Base-by-base conservation (phyloP, 2,113 vertebrate species). In the Pelecanoides urinatrix region DNA sequence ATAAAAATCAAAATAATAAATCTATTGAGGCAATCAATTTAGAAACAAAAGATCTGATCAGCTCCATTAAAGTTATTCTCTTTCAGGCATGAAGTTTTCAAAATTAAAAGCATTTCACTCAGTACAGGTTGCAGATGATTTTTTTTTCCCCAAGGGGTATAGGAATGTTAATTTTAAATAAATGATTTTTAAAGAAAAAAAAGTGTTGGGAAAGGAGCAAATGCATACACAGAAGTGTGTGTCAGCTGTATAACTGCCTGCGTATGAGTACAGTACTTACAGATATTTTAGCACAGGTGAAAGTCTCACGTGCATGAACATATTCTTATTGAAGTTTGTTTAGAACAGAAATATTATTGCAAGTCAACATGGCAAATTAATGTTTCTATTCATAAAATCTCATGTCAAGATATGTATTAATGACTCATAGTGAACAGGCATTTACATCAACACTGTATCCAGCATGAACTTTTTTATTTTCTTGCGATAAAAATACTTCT, bases 1-100 rank as follows among this genome's bases (percentile, higher is more conserved):
- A 96, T 91, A 90, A 96, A 95, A 94, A 97, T 96, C 95, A 95
- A 95, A 97, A 95, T 95, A 93, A 95, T 96, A 94, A 93, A 96
- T 97, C 94, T 93, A 95, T 94, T 8, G 36, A 86, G 80, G 84
- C 94, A 95, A 97, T 96, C 94, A 88, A 92, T 94, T 95, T 73
- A 44, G 83, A 90, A 95, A 91, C 92, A 95, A 93, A 97, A 95
- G 79, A 76, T 76, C 92, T 73, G 88, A 97, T 96, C 92, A 95
- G 88, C 90, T 89, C 80, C 88, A 90, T 96, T 97, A 93, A 88
- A 78, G 40, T 36, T 50, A 84, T 56, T 81, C 78, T 94, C 91
- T 94, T 90, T 89, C 84, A 91, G 78, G 89, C 71, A 72, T 49
- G 66, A 89, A 90, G 58, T 89, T 95, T 93, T 94, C n/a, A 78